Conservation (phyloP, 2,888 invertebrate species). For the Oscheius myriophilus region DNA sequence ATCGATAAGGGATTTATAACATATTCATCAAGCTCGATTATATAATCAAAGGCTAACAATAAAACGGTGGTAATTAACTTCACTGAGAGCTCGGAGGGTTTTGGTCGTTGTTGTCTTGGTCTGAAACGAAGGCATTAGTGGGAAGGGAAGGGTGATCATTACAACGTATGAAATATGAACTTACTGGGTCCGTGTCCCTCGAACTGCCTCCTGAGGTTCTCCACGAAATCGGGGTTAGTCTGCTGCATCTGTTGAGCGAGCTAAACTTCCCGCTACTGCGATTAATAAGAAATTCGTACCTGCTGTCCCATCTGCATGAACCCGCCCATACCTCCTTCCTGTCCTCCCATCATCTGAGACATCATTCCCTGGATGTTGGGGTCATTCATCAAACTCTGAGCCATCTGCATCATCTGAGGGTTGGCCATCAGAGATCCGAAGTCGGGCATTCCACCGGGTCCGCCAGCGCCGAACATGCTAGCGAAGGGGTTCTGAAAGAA, state of each 20-base stretch:
- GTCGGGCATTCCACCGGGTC: constrained; percentile 51
- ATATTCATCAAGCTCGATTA: not conserved
- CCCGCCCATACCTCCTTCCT: constrained; percentile 70
- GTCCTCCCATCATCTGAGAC: constrained; percentile 57
- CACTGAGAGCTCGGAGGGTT: no score
- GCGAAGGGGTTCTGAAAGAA: constrained; percentile 44
- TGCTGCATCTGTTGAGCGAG: constrained; percentile 63
- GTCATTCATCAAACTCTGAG: constrained; percentile 74
- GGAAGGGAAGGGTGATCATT: no score
- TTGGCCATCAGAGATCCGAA: constrained; percentile 78
- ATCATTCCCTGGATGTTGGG: constrained; percentile 78
- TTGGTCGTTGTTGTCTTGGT: no score
- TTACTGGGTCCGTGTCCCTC: constrained; percentile 37
- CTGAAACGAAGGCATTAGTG: no score
- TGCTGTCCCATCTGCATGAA: constrained; percentile 78
- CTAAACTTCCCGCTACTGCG: constrained; percentile 35
- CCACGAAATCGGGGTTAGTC: constrained; percentile 83
- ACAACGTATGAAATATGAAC: not conserved
- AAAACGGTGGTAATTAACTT: no score
- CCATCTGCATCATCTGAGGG: constrained; percentile 80
- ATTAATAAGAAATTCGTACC: constrained; percentile 72
- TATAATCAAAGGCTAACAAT: no score
- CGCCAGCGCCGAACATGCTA: constrained; percentile 44
- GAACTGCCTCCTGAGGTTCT: constrained; percentile 79
- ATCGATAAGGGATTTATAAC: not conserved